phyloP scores from a whole-genome alignment of 2,888 invertebrate species.

The Cephalotes varians region DNA sequence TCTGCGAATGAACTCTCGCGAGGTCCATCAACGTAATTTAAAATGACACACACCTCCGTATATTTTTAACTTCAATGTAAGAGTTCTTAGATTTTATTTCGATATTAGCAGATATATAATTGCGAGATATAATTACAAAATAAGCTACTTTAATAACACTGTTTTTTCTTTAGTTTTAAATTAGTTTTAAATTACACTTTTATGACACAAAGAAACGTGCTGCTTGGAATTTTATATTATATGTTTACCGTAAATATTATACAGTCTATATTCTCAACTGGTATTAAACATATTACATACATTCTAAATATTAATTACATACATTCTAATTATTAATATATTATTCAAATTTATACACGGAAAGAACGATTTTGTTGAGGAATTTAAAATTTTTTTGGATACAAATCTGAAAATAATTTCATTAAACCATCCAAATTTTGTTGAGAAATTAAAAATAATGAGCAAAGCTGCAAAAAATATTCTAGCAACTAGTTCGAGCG shows the following conservation, averaged over 20 bases:
- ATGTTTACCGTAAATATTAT: not conserved
- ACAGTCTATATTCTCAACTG: not conserved
- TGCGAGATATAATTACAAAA: not conserved
- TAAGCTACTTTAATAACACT: not conserved
- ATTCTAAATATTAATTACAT: not conserved
- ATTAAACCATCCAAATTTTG: no score
- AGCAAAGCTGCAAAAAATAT: no score
- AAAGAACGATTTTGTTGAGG: no score
- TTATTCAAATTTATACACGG: no score
- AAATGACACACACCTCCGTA: slow-evolving; percentile 7
- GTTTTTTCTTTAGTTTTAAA: not conserved
- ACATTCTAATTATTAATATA: no score
- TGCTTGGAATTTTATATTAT: not conserved
- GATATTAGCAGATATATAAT: slow-evolving; percentile 1
- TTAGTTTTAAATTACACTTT: not conserved
- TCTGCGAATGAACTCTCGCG: slow-evolving; percentile 44
- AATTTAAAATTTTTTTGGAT: no score
- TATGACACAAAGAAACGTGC: not conserved
- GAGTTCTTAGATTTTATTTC: slow-evolving; percentile 4
- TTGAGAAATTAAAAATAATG: no score
- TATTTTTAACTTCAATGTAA: slow-evolving; percentile 5
- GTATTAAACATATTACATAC: not conserved
- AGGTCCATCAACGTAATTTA: slow-evolving; percentile 25
- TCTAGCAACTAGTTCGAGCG: no score
- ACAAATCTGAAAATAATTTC: no score